Percentiles rank a stretch among this genome's conserved stretches.
Conservation (phyloP, 2,888 invertebrate species). For the Acronicta psi region DNA sequence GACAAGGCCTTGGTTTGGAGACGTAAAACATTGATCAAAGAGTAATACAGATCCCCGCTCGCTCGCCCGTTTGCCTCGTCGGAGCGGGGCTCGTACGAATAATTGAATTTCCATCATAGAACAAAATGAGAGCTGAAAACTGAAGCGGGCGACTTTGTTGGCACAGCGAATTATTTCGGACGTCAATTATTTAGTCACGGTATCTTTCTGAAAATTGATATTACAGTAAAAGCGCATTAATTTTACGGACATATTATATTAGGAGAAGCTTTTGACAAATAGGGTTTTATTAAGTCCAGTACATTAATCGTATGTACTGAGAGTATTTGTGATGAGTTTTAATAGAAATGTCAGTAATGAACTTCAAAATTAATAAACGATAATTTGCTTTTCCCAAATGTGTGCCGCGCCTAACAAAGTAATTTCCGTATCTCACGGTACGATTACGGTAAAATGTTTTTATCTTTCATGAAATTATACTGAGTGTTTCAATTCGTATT, state of each 20-base stretch:
- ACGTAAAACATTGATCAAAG: slow-evolving; percentile 85
- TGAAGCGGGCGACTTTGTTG: slow-evolving; percentile 87
- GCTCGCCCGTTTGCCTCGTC: slow-evolving; percentile 70
- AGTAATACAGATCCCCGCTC: slow-evolving; percentile 75
- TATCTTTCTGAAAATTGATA: slow-evolving; percentile 77
- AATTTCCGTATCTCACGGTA: slow-evolving; percentile 2
- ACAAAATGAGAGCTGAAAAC: slow-evolving; percentile 88
- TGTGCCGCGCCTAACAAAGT: slow-evolving; percentile 8
- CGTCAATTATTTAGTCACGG: slow-evolving; percentile 85
- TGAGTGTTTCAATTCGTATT: slow-evolving; percentile 1
- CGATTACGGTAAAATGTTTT: slow-evolving; percentile 10
- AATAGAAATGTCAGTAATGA: slow-evolving; percentile 18
- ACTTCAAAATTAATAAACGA: slow-evolving; percentile 13
- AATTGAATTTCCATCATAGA: slow-evolving; percentile 88
- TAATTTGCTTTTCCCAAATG: slow-evolving; percentile 19
- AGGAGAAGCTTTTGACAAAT: slow-evolving; percentile 31
- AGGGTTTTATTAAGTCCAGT: slow-evolving; percentile 39
- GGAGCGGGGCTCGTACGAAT: slow-evolving; percentile 81
- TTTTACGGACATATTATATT: slow-evolving; percentile 47
- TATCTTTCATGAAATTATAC: slow-evolving; percentile 7
- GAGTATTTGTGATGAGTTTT: slow-evolving; percentile 18
- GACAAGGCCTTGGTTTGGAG: slow-evolving; percentile 71
- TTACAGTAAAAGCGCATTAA: slow-evolving; percentile 70
- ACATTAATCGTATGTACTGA: slow-evolving; percentile 14
- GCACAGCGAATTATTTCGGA: slow-evolving; percentile 85